phyloP scores from a whole-genome alignment of 2,113 vertebrate genomes.

The Phyllopteryx taeniolatus region DNA sequence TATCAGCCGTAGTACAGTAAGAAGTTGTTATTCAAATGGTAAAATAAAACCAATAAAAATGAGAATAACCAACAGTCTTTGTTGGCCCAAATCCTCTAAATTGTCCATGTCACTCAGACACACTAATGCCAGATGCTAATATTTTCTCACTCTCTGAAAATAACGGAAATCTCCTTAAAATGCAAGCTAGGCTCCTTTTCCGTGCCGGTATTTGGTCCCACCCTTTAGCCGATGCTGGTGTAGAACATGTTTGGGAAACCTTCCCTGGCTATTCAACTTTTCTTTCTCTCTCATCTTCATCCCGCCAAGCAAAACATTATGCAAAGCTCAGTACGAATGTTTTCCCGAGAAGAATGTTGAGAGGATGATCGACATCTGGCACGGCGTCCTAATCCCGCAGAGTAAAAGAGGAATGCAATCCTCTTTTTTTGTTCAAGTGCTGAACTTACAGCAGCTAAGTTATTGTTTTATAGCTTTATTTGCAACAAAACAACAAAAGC shows the following conservation, averaged over 20 bases:
- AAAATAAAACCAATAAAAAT: too few relatives aligned
- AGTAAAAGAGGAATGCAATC: not conserved
- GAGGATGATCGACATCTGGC: constrained; percentile 20
- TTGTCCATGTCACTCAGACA: too few relatives aligned
- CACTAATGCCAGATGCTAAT: not conserved
- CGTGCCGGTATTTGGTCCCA: not conserved
- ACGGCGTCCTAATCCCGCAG: constrained; percentile 11
- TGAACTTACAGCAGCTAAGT: constrained; percentile 21
- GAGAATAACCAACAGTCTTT: too few relatives aligned
- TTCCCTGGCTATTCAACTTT: constrained; percentile 35
- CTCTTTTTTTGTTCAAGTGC: not conserved
- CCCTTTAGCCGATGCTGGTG: constrained; percentile 21
- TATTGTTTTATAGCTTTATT: constrained; percentile 20
- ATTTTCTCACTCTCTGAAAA: not conserved
- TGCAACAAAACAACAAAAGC: not conserved
- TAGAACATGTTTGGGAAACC: not conserved
- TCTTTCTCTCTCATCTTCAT: constrained; percentile 5
- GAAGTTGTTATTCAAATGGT: too few relatives aligned
- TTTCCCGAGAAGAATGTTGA: constrained; percentile 16
- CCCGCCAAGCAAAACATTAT: constrained; percentile 41
- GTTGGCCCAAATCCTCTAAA: too few relatives aligned
- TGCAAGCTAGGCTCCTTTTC: not conserved
- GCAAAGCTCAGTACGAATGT: constrained; percentile 10
- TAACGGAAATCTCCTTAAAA: not conserved
- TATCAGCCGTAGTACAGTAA: too few relatives aligned